phyloP scores from a whole-genome alignment of 2,888 invertebrate species.

The Lasioglossum zephyrum region DNA sequence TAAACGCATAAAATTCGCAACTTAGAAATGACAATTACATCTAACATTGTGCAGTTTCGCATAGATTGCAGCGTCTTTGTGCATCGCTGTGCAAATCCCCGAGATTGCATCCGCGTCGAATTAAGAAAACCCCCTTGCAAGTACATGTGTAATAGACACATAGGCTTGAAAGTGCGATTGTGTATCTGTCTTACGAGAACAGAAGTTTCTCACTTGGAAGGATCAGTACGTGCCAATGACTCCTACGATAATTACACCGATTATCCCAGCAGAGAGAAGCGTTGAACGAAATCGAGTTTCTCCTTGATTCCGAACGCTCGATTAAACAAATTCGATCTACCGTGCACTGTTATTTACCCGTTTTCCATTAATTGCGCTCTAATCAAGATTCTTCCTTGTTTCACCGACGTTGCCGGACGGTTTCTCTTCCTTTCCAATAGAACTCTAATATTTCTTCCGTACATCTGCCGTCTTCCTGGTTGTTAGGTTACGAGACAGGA shows the following conservation, averaged over 20 bases:
- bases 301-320: slow-evolving; percentile 69
- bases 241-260: slow-evolving; percentile 74
- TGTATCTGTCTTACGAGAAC: slow-evolving; percentile 44
- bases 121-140: slow-evolving; percentile 46
- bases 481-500: not conserved
- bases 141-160: slow-evolving; percentile 32
- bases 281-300: slow-evolving; percentile 62
- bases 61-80: slow-evolving; percentile 22
- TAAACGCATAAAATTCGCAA: not conserved
- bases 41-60: not conserved
- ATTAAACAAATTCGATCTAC: slow-evolving; percentile 70
- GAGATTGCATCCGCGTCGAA: slow-evolving; percentile 48
- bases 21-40: not conserved
- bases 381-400: slow-evolving; percentile 25
- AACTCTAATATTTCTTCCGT: not conserved
- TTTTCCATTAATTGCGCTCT: slow-evolving; percentile 47
- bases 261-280: slow-evolving; percentile 61
- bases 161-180: slow-evolving; percentile 19
- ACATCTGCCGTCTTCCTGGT: not conserved
- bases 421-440: not conserved
- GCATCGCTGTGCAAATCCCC: slow-evolving; percentile 64
- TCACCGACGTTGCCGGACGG: slow-evolving; percentile 5
- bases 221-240: slow-evolving; percentile 70
- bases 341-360: slow-evolving; percentile 38
- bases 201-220: slow-evolving; percentile 58